A percentile compares a stretch with the other conserved stretches of the same genome.
Conservation (phyloP, 1,140 invertebrate species). For the Trigoniulus corallinus region DNA sequence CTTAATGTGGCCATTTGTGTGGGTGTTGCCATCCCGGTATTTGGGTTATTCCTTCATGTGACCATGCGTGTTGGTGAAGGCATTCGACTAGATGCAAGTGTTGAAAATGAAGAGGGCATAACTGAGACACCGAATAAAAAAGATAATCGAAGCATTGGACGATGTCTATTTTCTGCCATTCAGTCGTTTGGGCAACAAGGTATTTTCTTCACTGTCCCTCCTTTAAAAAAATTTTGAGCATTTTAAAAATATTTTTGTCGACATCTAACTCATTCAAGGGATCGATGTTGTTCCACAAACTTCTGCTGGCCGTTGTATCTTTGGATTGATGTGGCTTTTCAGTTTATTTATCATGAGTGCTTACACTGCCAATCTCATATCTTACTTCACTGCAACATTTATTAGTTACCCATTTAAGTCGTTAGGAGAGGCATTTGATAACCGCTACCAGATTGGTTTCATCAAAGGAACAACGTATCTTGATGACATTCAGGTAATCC, state of each 20-base stretch:
- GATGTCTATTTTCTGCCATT: neutral
- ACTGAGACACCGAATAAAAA: too few species aligned
- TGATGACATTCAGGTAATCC: neutral
- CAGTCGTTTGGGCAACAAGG: slow-evolving; percentile 1
- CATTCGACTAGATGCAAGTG: neutral
- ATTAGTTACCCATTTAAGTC: neutral
- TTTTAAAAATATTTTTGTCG: too few species aligned
- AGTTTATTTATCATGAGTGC: slow-evolving; percentile 1
- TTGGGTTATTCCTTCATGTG: neutral
- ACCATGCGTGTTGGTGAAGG: neutral
- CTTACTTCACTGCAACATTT: neutral
- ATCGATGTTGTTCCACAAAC: neutral
- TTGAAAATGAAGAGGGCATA: neutral
- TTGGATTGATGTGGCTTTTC: slow-evolving; percentile 1
- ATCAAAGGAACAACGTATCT: neutral
- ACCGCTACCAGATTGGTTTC: neutral
- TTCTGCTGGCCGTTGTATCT: neutral
- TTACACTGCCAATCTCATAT: slow-evolving; percentile 2
- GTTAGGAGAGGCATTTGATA: neutral
- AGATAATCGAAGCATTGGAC: neutral
- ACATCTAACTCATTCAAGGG: too few species aligned
- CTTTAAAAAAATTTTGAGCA: too few species aligned
- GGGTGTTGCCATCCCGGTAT: neutral
- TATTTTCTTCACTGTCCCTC: too few species aligned
- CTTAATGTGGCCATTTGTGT: neutral